Evolutionary conservation across 2,113 vertebrate species (phyloP).

Genomic region (Plecturocebus donacophilus): DNA sequence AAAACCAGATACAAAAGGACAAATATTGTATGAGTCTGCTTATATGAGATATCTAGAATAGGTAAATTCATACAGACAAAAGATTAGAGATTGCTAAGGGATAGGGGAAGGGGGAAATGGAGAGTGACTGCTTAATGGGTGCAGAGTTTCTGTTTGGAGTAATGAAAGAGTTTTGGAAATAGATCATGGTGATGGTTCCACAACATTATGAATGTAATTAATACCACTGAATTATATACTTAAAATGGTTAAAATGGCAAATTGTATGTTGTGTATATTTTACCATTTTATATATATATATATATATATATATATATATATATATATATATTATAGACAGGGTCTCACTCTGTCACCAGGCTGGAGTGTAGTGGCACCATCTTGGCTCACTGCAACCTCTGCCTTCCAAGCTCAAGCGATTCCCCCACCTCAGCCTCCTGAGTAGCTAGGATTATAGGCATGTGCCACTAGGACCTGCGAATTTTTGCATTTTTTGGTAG

Average conservation of each 20-base stretch:
- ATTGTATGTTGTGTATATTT: slow-evolving; percentile 7
- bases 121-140: background rate
- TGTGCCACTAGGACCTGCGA: no score
- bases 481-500: no score
- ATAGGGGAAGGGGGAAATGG: background rate
- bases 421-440: no score
- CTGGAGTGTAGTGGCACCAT: no score
- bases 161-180: background rate
- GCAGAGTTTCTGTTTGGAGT: background rate
- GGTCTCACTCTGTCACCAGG: no score
- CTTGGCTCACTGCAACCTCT: no score
- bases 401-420: no score
- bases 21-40: background rate
- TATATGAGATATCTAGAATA: background rate
- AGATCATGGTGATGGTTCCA: background rate
- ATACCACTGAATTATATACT: background rate
- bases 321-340: no score
- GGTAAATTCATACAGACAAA: background rate
- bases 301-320: no score
- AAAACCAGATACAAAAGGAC: background rate
- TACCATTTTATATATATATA: background rate
- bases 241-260: slow-evolving; percentile 32
- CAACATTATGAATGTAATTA: background rate
- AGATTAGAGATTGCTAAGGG: background rate
- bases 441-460: no score